phyloP scores from a whole-genome alignment of 2,888 invertebrate species.

The Pardosa pseudoannulata region DNA sequence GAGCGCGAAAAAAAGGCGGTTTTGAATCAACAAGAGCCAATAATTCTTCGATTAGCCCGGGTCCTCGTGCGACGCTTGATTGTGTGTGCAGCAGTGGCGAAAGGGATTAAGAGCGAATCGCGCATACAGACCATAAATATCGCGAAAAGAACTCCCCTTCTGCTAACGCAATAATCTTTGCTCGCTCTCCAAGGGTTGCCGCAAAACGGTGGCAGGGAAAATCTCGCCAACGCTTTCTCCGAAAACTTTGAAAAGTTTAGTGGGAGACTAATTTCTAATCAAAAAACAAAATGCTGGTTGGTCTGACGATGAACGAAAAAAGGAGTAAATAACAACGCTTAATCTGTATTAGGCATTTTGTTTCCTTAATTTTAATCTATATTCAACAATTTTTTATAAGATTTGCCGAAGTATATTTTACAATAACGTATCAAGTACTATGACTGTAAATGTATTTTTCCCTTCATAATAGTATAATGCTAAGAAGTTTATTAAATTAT shows the following conservation, averaged over 20 bases:
- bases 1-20: background rate
- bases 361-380: too few species aligned
- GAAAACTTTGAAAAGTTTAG: background rate
- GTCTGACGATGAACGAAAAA: too few species aligned
- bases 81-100: constrained; percentile 27
- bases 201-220: constrained; percentile 13
- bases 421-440: too few species aligned
- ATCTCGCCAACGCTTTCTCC: constrained; percentile 25
- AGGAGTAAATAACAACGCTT: too few species aligned
- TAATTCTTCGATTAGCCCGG: constrained; percentile 49
- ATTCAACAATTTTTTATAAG: too few species aligned
- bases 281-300: too few species aligned
- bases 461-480: too few species aligned
- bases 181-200: constrained; percentile 20
- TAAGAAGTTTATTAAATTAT: too few species aligned
- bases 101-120: constrained; percentile 41
- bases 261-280: too few species aligned
- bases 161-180: constrained; percentile 25
- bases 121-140: constrained; percentile 52
- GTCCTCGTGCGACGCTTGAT: constrained; percentile 21
- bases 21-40: constrained; percentile 50
- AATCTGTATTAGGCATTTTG: too few species aligned
- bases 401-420: too few species aligned
- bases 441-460: too few species aligned
- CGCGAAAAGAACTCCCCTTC: constrained; percentile 13